Conservation (phyloP, 2,888 invertebrate genomes). For the Sphaerophoria taeniata region DNA sequence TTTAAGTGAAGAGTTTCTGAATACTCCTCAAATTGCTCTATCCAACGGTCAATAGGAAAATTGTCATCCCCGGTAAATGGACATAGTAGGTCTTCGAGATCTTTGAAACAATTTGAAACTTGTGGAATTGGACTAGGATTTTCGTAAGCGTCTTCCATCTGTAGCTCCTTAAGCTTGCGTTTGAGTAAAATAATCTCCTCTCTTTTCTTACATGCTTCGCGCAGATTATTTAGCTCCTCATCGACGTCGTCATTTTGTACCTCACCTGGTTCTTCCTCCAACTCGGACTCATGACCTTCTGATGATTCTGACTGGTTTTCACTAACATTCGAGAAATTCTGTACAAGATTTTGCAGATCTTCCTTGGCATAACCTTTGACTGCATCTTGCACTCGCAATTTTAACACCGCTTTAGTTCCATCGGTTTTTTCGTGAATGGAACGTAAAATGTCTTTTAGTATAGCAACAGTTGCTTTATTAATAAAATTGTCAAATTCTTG, state of each 20-base stretch:
- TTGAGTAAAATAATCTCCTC: constrained; percentile 15
- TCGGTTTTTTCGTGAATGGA: background rate
- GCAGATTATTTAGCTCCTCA: constrained; percentile 16
- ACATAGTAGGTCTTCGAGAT: constrained; percentile 51
- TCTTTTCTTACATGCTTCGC: constrained; percentile 22
- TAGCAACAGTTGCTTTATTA: constrained; percentile 12
- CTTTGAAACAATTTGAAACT: constrained; percentile 41
- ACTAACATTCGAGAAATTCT: constrained; percentile 7
- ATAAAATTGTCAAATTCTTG: constrained; percentile 9
- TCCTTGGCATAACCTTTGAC: constrained; percentile 5
- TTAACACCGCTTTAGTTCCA: background rate
- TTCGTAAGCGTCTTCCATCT: constrained; percentile 14
- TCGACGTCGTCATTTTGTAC: constrained; percentile 17
- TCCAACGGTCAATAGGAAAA: constrained; percentile 44
- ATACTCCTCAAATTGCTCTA: no score
- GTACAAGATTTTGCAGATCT: constrained; percentile 17
- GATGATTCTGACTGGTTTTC: background rate
- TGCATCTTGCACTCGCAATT: constrained; percentile 3
- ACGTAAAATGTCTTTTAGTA: constrained; percentile 10
- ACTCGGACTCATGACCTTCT: background rate
- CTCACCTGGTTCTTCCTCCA: background rate
- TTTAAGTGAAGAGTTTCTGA: no score
- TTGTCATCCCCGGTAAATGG: constrained; percentile 59
- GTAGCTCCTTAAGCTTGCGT: constrained; percentile 19
- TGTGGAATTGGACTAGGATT: constrained; percentile 17